Percentiles rank a stretch among this genome's conserved stretches.
Evolutionary conservation across 2,888 invertebrate genomes (phyloP).

Genomic region (Allacma fusca): DNA sequence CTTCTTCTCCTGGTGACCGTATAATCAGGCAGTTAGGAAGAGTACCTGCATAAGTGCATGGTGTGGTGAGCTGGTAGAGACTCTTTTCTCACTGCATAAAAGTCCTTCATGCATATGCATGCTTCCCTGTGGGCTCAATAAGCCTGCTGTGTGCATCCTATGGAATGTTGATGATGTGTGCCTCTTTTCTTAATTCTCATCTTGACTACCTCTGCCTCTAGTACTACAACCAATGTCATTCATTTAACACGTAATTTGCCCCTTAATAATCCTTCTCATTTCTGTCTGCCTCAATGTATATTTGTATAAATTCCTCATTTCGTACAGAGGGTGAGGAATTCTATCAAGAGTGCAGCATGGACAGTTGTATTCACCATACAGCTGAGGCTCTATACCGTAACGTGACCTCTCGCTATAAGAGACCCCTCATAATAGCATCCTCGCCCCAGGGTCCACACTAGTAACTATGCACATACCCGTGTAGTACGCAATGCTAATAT

Average conservation of each 20-base stretch:
- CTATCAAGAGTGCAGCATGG: not conserved
- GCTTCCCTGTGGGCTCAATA: slow-evolving; percentile 27
- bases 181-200: not conserved
- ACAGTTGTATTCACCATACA: not conserved
- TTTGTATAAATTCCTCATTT: not conserved
- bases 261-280: slow-evolving; percentile 32
- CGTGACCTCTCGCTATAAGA: no score
- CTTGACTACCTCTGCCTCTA: not conserved
- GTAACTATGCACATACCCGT: no score
- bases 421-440: no score
- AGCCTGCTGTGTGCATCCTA: slow-evolving; percentile 24
- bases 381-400: no score
- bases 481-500: no score
- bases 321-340: not conserved
- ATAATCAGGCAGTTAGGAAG: not conserved
- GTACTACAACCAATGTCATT: slow-evolving; percentile 23
- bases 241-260: slow-evolving; percentile 29
- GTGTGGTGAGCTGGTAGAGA: no score
- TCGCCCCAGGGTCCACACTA: no score
- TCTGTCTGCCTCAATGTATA: not conserved
- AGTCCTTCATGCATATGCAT: slow-evolving; percentile 18
- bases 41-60: not conserved
- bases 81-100: not conserved
- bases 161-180: slow-evolving; percentile 36
- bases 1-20: not conserved